Base-by-base conservation (phyloP, 2,888 invertebrate species). In the Pharmacophagus antenor region DNA sequence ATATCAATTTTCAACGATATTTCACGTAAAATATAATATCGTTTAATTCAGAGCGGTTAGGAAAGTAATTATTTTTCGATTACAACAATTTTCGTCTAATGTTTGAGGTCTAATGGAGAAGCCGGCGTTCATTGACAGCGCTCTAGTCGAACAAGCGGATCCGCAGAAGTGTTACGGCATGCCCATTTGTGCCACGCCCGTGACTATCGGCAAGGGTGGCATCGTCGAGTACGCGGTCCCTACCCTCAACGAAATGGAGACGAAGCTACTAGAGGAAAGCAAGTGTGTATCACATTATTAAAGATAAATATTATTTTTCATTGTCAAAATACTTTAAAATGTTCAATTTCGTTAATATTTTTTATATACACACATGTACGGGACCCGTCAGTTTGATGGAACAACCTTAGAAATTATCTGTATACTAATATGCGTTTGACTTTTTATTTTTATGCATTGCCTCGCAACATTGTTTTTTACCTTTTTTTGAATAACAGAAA, bases 121-220 rank as follows among this genome's bases (percentile, higher is more conserved):
- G 53, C 71, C 80, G 0, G 64, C 84, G 2, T 77, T 78, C 61
- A 76, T 88, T 31, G 88, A 88, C 70, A 88, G 89, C 37, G 89
- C 87, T 0, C 63, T 89, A 2, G 88, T 89, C 0, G 82, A 88
- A 56, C 88, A 88, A 55, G 72, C 50, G 0, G 69, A 82, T 44
- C 82, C 86, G 0, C 65, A 65, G 15, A 76, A 75, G 58, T 86
- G 86, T 48, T 88, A 75, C 66, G 69, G 70, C n/a, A 76, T 89
- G 84, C 47, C 68, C 15, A 66, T 78, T 5, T 89, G 88, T 58
- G 81, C 88, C 5, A 81, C 86, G 0, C 88, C 89, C 0, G 69
- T 88, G 50, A 82, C 74, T 0, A 66, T 88, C 0, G 82, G 85
- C 41, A 72, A 70, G 10, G 69, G 67, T 0, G 89, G 89, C 56